A percentile compares a stretch with the other conserved stretches of the same genome.
These are phyloP conservation scores for Drosophila recens DNA, from an alignment of 2,888 invertebrate genomes.

Conservation along the genomic window DNA sequence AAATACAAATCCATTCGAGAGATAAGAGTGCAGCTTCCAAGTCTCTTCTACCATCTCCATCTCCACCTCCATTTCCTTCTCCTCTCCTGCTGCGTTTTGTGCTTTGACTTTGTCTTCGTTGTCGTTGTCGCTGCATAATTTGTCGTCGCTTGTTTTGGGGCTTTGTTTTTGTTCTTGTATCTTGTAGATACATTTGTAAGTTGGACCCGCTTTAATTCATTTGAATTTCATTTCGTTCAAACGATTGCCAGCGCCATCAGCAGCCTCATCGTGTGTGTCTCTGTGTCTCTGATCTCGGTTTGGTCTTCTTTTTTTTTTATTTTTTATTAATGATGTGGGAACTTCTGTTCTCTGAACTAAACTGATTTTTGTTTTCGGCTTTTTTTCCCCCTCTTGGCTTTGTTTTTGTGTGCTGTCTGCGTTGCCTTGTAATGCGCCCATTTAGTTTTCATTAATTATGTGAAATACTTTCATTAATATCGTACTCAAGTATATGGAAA, in stretches of 20 bases:
- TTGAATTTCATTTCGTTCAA: conserved; percentile 72
- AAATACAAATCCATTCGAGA: conserved; percentile 37
- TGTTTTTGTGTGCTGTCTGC: conserved; percentile 32
- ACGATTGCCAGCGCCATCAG: conserved; percentile 44
- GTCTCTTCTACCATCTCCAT: conserved; percentile 4
- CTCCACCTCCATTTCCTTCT: conserved; percentile 9
- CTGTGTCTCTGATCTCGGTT: conserved; percentile 52
- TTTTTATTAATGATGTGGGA: conserved; percentile 80
- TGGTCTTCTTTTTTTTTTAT: conserved; percentile 16
- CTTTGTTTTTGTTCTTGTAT: conserved; percentile 49
- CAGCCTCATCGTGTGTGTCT: conserved; percentile 72
- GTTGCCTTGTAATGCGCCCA: conserved; percentile 53
- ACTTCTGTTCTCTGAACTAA: conserved; percentile 67
- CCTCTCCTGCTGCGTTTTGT: conserved; percentile 24
- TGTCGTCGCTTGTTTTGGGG: conserved; percentile 65
- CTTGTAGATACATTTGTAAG: conserved; percentile 79
- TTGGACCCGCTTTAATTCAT: conserved; percentile 66
- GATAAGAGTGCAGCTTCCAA: conserved; percentile 38
- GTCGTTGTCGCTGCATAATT: conserved; percentile 75
- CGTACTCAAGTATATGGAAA: conserved; percentile 38
- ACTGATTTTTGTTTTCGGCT: conserved; percentile 38
- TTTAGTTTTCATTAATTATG: conserved; percentile 77
- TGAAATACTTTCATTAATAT: conserved; percentile 74
- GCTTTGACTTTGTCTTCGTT: conserved; percentile 36
- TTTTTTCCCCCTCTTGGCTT: conserved; percentile 3